Percentiles rank a stretch among this genome's conserved stretches.
phyloP scores from a whole-genome alignment of 2,797 vertebrate genomes.

The Phrynocephalus vlangalii region DNA sequence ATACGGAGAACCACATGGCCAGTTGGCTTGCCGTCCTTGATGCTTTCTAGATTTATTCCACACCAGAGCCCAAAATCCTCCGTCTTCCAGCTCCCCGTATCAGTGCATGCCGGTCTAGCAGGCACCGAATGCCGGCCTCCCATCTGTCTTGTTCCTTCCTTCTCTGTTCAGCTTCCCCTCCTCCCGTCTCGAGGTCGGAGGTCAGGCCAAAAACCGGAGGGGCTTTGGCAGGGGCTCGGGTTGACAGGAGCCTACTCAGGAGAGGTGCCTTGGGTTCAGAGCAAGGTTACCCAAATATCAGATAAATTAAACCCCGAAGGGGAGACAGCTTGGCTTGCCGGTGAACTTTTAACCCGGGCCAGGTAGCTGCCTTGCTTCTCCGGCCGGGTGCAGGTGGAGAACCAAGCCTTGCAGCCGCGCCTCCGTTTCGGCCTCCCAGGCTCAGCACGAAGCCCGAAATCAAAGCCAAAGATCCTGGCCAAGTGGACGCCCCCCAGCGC shows the following conservation, averaged over 20 bases:
- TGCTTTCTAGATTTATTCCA: not conserved
- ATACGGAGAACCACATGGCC: too few relatives aligned
- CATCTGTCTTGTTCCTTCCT: conserved; percentile 31
- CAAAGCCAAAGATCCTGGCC: not conserved
- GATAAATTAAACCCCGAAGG: conserved; percentile 90
- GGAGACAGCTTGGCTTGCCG: conserved; percentile 84
- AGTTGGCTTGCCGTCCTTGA: not conserved
- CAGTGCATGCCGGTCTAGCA: not conserved
- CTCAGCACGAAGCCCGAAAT: not conserved
- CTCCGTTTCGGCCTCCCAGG: not conserved
- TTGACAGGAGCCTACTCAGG: conserved; percentile 77
- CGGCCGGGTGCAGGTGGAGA: conserved; percentile 84
- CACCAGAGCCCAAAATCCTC: not conserved
- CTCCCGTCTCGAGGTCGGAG: conserved; percentile 54
- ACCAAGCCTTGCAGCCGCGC: not conserved
- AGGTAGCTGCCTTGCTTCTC: conserved; percentile 83
- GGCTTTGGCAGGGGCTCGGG: conserved; percentile 58
- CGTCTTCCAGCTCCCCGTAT: not conserved
- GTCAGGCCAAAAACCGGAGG: conserved; percentile 53
- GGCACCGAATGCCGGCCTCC: not conserved
- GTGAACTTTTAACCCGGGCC: conserved; percentile 87
- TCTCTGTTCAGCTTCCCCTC: conserved; percentile 31
- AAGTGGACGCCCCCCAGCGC: not conserved
- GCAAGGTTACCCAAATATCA: conserved; percentile 96
- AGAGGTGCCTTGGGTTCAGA: conserved; percentile 91